These are phyloP conservation scores for Oasisia sp. DNA, from an alignment of 2,888 invertebrate genomes.

Conservation along the genomic window DNA sequence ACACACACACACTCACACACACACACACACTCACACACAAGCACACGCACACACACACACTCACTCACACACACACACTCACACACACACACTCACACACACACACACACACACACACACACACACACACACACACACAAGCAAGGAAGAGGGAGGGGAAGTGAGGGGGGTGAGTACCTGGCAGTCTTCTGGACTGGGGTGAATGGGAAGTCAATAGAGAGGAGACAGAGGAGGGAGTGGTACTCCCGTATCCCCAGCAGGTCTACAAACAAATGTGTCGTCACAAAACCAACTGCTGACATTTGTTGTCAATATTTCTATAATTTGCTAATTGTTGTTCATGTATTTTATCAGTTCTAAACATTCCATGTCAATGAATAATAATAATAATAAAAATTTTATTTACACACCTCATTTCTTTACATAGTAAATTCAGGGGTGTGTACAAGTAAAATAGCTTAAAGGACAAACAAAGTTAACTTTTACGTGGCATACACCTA, in stretches of 20 bases:
- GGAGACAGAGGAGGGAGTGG: constrained; percentile 60
- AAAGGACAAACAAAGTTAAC: too few relatives aligned
- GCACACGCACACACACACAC: too few relatives aligned
- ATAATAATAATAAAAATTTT: too few relatives aligned
- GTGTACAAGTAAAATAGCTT: too few relatives aligned
- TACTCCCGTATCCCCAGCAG: constrained; percentile 62
- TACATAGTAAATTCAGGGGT: too few relatives aligned
- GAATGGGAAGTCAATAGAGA: constrained; percentile 64
- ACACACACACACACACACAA: neutral
- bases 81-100: neutral
- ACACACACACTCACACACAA: neutral
- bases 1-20: neutral
- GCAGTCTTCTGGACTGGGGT: constrained; percentile 63
- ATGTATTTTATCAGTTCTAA: too few relatives aligned
- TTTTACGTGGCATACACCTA: too few relatives aligned
- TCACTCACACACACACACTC: neutral
- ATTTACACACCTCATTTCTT: too few relatives aligned
- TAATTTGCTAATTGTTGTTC: too few relatives aligned
- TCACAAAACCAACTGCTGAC: neutral
- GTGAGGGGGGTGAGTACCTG: constrained; percentile 46
- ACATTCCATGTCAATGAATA: too few relatives aligned
- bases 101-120: too few relatives aligned
- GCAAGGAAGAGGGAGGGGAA: neutral
- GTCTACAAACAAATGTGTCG: constrained; percentile 49
- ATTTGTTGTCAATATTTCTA: too few relatives aligned